These are phyloP conservation scores for Lordiphosa andalusiaca DNA, from an alignment of 2,888 invertebrate genomes.

Conservation along the genomic window DNA sequence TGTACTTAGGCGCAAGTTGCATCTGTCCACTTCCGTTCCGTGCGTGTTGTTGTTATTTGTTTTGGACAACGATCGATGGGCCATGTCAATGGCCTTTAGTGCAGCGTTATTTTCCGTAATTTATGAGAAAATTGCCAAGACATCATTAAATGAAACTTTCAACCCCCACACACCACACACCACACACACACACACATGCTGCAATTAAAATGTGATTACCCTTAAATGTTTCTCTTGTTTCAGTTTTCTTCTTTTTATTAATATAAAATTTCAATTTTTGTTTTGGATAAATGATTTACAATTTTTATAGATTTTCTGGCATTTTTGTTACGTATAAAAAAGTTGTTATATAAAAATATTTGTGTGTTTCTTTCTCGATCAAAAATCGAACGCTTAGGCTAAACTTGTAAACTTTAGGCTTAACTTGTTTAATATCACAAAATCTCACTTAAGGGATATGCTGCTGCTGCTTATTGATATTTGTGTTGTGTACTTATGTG, in stretches of 20 bases:
- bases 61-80: conserved; percentile 52
- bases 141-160: conserved; percentile 32
- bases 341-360: conserved; percentile 29
- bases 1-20: conserved; percentile 66
- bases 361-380: conserved; percentile 49
- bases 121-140: conserved; percentile 63
- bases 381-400: conserved; percentile 49
- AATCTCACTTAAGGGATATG: conserved; percentile 64
- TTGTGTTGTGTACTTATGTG: conserved; percentile 25
- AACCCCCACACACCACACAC: conserved; percentile 45
- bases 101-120: conserved; percentile 42
- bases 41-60: conserved; percentile 41
- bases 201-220: conserved; percentile 70
- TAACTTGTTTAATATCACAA: conserved; percentile 62
- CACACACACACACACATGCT: conserved; percentile 16
- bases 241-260: conserved; percentile 15
- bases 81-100: conserved; percentile 75
- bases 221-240: conserved; percentile 6
- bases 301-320: conserved; percentile 12
- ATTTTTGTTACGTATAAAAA: conserved; percentile 61
- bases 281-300: conserved; percentile 16
- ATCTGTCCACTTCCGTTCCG: conserved; percentile 74
- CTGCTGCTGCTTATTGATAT: conserved; percentile 58
- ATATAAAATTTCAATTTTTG: background rate
- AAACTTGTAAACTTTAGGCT: conserved; percentile 71